A percentile compares a stretch with the other conserved stretches of the same genome.
Evolutionary conservation across 2,888 invertebrate genomes (phyloP).

Genomic region (Drosophila cracens): DNA sequence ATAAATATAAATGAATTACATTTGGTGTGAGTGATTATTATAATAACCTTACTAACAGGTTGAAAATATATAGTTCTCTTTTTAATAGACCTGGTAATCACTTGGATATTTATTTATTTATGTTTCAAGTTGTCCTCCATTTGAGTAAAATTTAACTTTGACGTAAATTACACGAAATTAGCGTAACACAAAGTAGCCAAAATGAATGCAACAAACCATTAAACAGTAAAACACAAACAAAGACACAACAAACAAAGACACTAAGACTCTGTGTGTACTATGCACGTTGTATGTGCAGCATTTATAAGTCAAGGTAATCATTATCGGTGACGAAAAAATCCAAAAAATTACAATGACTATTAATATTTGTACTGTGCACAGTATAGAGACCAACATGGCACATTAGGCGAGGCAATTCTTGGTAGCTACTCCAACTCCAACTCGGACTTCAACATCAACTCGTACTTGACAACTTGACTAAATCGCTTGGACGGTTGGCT

Average conservation of each 20-base stretch:
- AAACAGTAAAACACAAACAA: slow-evolving; percentile 21
- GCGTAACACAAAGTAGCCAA: slow-evolving; percentile 27
- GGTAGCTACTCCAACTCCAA: slow-evolving; percentile 8
- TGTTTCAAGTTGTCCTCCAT: slow-evolving; percentile 20
- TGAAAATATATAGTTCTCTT: slow-evolving; percentile 4
- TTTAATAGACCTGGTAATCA: neutral
- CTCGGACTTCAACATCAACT: slow-evolving; percentile 10
- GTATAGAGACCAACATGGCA: slow-evolving; percentile 12
- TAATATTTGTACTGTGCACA: slow-evolving; percentile 42
- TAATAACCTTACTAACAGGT: neutral
- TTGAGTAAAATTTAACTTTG: slow-evolving; percentile 27
- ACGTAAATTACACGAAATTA: slow-evolving; percentile 38
- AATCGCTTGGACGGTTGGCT: slow-evolving; percentile 1
- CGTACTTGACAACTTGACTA: slow-evolving; percentile 1
- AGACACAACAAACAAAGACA: slow-evolving; percentile 6
- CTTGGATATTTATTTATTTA: neutral
- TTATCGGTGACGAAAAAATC: slow-evolving; percentile 59
- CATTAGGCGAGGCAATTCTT: slow-evolving; percentile 57
- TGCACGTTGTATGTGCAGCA: slow-evolving; percentile 5
- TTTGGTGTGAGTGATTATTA: neutral
- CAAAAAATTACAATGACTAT: slow-evolving; percentile 75
- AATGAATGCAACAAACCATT: slow-evolving; percentile 17
- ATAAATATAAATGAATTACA: neutral
- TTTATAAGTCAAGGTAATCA: slow-evolving; percentile 76
- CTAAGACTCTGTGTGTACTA: slow-evolving; percentile 2